Percentiles rank a stretch among this genome's conserved stretches.
Conservation (phyloP, 2,888 invertebrate species). For the Beris morrisii region DNA sequence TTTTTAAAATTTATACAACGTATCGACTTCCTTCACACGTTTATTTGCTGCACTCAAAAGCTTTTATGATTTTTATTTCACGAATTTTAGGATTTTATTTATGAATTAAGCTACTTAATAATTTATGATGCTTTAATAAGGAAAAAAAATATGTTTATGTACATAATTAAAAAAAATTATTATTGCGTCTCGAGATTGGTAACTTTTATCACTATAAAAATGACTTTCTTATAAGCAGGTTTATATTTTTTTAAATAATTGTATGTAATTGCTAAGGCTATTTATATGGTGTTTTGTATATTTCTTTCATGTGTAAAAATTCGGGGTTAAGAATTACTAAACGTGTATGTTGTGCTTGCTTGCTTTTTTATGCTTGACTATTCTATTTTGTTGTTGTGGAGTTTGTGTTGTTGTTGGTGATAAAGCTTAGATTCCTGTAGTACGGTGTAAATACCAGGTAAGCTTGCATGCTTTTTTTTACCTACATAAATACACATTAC, state of each 20-base stretch:
- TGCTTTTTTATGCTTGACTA: conserved; percentile 10
- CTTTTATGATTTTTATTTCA: conserved; percentile 4
- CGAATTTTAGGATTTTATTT: conserved; percentile 16
- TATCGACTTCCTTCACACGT: conserved; percentile 15
- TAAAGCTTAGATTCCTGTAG: neutral
- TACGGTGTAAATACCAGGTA: conserved; percentile 24
- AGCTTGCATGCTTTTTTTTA: conserved; percentile 34
- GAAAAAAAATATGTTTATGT: neutral
- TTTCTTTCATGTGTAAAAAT: conserved; percentile 17
- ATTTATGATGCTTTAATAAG: conserved; percentile 16
- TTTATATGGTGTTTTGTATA: conserved; percentile 37
- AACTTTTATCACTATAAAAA: neutral
- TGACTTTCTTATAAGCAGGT: too few relatives aligned
- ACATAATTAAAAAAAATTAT: too few relatives aligned
- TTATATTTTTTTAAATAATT: too few relatives aligned
- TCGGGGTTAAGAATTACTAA: conserved; percentile 6
- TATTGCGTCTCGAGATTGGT: neutral
- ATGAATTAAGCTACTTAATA: conserved; percentile 15
- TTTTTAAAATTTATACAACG: conserved; percentile 8
- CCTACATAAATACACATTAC: neutral
- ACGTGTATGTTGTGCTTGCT: conserved; percentile 16
- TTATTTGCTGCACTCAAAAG: conserved; percentile 7
- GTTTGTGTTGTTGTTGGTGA: neutral
- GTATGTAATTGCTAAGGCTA: conserved; percentile 19
- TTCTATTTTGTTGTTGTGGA: conserved; percentile 14